Evolutionary conservation across 2,797 vertebrate species (phyloP), one percentile per base, ranked within the genome.

Genomic region (Coendou prehensilis): DNA sequence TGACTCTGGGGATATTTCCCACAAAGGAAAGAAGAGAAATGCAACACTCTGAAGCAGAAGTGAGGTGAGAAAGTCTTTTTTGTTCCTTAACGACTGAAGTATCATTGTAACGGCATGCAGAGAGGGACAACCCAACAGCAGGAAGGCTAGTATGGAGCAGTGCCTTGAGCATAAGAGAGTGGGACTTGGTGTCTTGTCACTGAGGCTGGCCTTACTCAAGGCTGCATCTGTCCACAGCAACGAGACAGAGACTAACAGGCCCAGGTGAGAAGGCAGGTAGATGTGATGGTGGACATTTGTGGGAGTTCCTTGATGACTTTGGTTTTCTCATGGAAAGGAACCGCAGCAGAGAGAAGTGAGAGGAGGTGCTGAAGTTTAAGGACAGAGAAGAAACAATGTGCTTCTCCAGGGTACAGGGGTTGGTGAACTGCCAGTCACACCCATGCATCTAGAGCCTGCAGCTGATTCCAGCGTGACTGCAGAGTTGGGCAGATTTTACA

Each of bases 1-100:
- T 18, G 37, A 50, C 23, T 37, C 23, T 47, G 26, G 17, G 20
- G 22, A 81, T 56, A 63, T 85, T 92, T 61, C 2, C n/a, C 67
- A 57, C 47, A 63, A 86, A 85, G 22, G 10, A 91, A 92, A 92
- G 14, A 59, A 79, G 26, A 87, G 54, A 63, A 94, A 52, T 14
- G 5, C 30, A 5, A 84, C 9, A 63, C 6, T 20, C 64, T 67
- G 78, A 71, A 54, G 47, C 26, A 30, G 26, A 50, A 83, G 15
- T 23, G 28, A 91, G 23, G 28, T 78, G 18, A 73, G 85, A 64
- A 83, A 89, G 9, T 82, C 2, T 45, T 20, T n/a, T 7, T 9
- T 2, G 2, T 30, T 73, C 23, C 59, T 45, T 1, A 75, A 54
- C 23, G 15, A 47, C 23, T 79, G 61, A 71, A 61, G 57, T 47